These are phyloP conservation scores for Phalera bucephala DNA, from an alignment of 2,888 invertebrate species.

Conservation along the genomic window DNA sequence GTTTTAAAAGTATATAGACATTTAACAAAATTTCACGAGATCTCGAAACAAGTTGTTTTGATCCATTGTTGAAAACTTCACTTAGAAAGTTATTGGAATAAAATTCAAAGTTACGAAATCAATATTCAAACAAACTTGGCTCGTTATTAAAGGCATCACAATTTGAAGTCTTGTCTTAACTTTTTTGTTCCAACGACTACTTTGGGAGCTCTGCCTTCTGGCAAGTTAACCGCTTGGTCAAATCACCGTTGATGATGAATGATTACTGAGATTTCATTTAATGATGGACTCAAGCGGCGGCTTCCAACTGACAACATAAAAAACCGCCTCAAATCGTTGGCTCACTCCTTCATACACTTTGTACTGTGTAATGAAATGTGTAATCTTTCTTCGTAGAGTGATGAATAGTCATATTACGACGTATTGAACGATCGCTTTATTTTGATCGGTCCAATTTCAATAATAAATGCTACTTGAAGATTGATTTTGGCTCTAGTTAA, in stretches of 20 bases:
- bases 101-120: conserved; percentile 11
- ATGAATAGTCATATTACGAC: conserved; percentile 35
- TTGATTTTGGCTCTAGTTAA: conserved; percentile 24
- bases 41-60: background rate
- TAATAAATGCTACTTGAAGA: conserved; percentile 20
- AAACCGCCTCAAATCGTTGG: conserved; percentile 44
- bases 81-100: background rate
- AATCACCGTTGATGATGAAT: conserved; percentile 77
- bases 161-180: conserved; percentile 29
- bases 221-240: conserved; percentile 67
- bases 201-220: conserved; percentile 57
- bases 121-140: conserved; percentile 31
- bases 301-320: conserved; percentile 65
- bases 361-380: conserved; percentile 56
- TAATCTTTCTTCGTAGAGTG: conserved; percentile 50
- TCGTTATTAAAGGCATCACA: conserved; percentile 47
- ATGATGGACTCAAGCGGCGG: conserved; percentile 61
- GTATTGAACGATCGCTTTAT: conserved; percentile 32
- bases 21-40: no score
- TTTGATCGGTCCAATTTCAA: conserved; percentile 32
- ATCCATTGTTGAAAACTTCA: background rate
- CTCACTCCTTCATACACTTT: conserved; percentile 29
- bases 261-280: conserved; percentile 78
- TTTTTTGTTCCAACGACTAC: conserved; percentile 54
- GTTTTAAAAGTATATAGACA: background rate